A percentile compares a stretch with the other conserved stretches of the same genome.
Conservation (phyloP, 2,113 vertebrate species). For the Felis chaus region DNA sequence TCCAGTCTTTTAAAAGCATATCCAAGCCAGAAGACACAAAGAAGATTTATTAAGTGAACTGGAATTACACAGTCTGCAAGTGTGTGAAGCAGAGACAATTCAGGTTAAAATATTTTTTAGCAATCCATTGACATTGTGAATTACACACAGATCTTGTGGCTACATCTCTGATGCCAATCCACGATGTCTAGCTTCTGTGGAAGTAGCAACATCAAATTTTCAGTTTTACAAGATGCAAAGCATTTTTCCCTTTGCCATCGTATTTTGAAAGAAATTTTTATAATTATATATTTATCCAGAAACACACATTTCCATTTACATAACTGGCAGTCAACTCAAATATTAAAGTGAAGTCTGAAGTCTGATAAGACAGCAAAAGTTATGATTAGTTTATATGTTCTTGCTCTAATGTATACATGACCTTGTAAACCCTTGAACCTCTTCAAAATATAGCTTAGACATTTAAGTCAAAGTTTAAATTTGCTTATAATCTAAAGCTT, state of each 20-base stretch:
- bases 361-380: neutral
- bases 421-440: neutral
- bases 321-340: neutral
- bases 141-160: neutral
- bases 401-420: neutral
- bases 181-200: neutral
- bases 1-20: neutral
- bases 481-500: neutral
- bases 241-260: neutral
- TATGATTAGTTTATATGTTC: neutral
- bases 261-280: neutral
- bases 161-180: neutral
- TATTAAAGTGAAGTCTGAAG: neutral
- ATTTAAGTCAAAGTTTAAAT: neutral
- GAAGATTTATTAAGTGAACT: neutral
- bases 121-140: neutral
- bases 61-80: neutral
- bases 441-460: neutral
- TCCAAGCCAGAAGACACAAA: neutral
- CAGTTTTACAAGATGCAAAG: neutral
- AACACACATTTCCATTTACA: neutral
- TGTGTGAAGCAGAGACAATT: neutral
- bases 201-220: neutral
- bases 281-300: neutral
- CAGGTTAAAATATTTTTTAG: neutral